Base-by-base conservation (phyloP, 2,888 invertebrate species). In the Dolichomitus sp. region DNA sequence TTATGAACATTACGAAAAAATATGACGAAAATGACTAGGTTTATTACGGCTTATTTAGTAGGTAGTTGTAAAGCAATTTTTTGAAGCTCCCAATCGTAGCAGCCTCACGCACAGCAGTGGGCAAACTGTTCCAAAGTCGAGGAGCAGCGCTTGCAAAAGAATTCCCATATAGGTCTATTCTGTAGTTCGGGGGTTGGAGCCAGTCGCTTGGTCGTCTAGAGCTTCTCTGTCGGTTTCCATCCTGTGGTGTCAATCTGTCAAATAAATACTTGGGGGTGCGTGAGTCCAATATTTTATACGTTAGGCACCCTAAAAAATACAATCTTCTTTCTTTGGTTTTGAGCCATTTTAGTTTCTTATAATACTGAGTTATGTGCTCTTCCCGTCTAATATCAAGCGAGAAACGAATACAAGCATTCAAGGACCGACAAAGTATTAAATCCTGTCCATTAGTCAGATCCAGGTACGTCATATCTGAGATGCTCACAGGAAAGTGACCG, bases 371-470 rank as follows among this genome's bases (percentile, higher is more conserved):
- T 9, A 17, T 52, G 14, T 52, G 50, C 17, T n/a, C 50, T 4
- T 52, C 50, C 2, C 50, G 50, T 19, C 50, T 52, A 9, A 52
- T 3, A 0, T 19, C 50, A 1, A 52, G 5, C 0, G 50, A 2
- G 6, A 52, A 52, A 7, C 50, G 50, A 5, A 52, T 52, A 9
- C 50, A 52, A 3, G 50, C 19, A 52, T 52, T 52, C 0, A 52
- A 1, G 4, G 50, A 52, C 4, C 50, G n/a, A 23, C 57, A 19
- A 6, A 68, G 57, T 5, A 23, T 5, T 2, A 40, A 3, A 19
- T 77, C 66, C 59, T 40, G 68, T 33, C 33, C 48, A 5, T 59
- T 59, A 1, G 69, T 42, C 17, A 76, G 1, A 19, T 57, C 76
- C 9, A 57, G 23, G 14, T 76, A 76, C 4, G 66, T 14, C n/a